A percentile compares a stretch with the other conserved stretches of the same genome.
Conservation (phyloP, 92 coral and sea anemone species). For the Paragorgia papillata region DNA sequence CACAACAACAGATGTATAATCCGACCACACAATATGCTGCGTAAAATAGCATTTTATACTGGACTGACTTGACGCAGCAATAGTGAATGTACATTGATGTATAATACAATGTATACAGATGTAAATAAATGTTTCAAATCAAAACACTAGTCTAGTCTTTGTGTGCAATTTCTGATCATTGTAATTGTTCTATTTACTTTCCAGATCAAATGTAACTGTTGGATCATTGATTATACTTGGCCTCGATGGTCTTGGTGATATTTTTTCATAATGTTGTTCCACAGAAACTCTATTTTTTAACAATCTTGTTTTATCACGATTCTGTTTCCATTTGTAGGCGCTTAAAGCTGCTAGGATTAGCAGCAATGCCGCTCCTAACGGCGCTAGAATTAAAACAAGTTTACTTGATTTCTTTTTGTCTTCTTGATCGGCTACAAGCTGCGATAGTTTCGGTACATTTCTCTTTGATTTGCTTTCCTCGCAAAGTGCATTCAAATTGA, state of each 20-base stretch:
- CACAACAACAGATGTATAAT: too few relatives aligned
- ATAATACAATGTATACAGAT: too few relatives aligned
- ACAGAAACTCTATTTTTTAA: conserved; percentile 15
- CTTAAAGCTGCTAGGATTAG: neutral
- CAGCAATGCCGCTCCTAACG: neutral
- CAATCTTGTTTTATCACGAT: neutral
- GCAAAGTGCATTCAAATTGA: neutral
- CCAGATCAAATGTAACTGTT: conserved; percentile 38
- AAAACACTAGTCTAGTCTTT: too few relatives aligned
- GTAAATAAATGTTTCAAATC: too few relatives aligned
- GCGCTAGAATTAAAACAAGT: neutral
- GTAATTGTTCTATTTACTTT: neutral
- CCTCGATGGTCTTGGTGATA: neutral
- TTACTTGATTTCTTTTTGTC: neutral
- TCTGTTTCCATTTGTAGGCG: neutral
- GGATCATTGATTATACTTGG: conserved; percentile 48
- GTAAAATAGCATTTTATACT: too few relatives aligned
- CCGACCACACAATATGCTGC: too few relatives aligned
- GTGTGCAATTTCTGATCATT: neutral
- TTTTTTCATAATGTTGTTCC: neutral
- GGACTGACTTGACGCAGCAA: too few relatives aligned
- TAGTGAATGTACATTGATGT: too few relatives aligned
- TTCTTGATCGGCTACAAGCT: neutral
- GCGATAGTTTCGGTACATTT: neutral
- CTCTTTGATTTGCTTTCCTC: neutral